Percentiles rank a stretch among this genome's conserved stretches.
Evolutionary conservation across 2,888 invertebrate species (phyloP).

Genomic region (Dryomyza anilis): DNA sequence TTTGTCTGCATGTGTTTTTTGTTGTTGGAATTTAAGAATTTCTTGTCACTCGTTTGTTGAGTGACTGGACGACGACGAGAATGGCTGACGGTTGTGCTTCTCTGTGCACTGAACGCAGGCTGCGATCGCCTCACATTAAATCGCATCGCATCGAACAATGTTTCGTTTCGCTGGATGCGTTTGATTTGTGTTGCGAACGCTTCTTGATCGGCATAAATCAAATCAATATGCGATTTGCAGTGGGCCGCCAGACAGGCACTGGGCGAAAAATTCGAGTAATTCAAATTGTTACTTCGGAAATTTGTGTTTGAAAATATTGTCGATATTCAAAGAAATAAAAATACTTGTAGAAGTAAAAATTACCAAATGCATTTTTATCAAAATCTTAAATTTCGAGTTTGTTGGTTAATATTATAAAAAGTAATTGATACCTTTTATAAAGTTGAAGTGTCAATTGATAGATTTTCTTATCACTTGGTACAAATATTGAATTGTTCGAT

Average conservation of each 20-base stretch:
- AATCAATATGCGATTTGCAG: conserved; percentile 42
- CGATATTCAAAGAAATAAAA: too few relatives aligned
- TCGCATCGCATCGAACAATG: conserved; percentile 42
- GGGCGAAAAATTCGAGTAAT: too few relatives aligned
- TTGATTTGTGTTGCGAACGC: conserved; percentile 50
- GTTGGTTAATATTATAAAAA: too few relatives aligned
- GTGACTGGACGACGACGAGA: conserved; percentile 3
- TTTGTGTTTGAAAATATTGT: too few relatives aligned
- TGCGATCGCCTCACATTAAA: conserved; percentile 30
- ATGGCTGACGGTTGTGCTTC: conserved; percentile 14
- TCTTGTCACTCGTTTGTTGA: conserved; percentile 10
- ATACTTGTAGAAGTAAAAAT: too few relatives aligned
- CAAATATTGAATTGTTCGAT: too few relatives aligned
- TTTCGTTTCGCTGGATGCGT: conserved; percentile 53
- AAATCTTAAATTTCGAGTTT: too few relatives aligned
- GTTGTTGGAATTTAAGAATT: conserved; percentile 10
- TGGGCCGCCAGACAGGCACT: background rate
- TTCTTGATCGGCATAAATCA: conserved; percentile 54
- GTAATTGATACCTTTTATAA: too few relatives aligned
- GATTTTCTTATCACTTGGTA: too few relatives aligned
- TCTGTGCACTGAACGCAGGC: conserved; percentile 25
- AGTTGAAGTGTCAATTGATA: too few relatives aligned
- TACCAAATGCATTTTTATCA: too few relatives aligned
- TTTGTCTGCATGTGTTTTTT: conserved; percentile 14
- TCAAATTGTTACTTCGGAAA: too few relatives aligned